These are phyloP conservation scores for Achroia grisella DNA, from an alignment of 1,140 invertebrate genomes.

Conservation along the genomic window DNA sequence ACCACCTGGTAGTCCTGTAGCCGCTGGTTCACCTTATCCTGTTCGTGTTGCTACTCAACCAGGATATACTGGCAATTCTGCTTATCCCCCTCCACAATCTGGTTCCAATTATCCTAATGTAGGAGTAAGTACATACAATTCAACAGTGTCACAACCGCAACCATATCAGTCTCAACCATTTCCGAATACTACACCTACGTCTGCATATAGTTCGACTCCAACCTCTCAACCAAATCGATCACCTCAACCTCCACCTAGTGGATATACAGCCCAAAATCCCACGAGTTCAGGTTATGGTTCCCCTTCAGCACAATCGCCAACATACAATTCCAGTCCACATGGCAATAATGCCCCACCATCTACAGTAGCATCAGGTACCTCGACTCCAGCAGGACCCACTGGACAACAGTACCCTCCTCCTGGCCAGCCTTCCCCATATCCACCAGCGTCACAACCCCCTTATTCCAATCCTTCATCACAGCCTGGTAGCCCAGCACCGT, in stretches of 20 bases:
- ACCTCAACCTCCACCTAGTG: constrained; percentile 62
- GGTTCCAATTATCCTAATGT: constrained; percentile 62
- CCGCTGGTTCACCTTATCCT: constrained; percentile 60
- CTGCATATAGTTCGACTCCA: constrained; percentile 63
- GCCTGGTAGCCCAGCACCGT: constrained; percentile 64
- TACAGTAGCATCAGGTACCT: constrained; percentile 41
- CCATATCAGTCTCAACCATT: constrained; percentile 69
- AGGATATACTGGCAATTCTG: constrained; percentile 57
- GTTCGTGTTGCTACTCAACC: constrained; percentile 54
- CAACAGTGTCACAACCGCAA: constrained; percentile 57
- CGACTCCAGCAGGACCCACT: constrained; percentile 39
- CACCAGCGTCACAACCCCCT: constrained; percentile 60
- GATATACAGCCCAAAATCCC: constrained; percentile 59
- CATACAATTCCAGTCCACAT: constrained; percentile 67
- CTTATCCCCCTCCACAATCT: constrained; percentile 59
- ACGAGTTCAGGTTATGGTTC: constrained; percentile 63
- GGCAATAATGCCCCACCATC: constrained; percentile 53
- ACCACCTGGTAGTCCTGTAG: constrained; percentile 62
- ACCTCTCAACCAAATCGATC: constrained; percentile 69
- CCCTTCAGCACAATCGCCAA: constrained; percentile 66
- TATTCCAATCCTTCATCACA: constrained; percentile 72
- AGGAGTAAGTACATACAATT: constrained; percentile 61
- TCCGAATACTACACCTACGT: constrained; percentile 62
- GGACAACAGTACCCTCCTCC: constrained; percentile 60
- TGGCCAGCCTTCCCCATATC: constrained; percentile 61